Evolutionary conservation across 1,140 invertebrate genomes (phyloP), one percentile per base, ranked within the genome.

Genomic region (Drosophila baimaii): DNA sequence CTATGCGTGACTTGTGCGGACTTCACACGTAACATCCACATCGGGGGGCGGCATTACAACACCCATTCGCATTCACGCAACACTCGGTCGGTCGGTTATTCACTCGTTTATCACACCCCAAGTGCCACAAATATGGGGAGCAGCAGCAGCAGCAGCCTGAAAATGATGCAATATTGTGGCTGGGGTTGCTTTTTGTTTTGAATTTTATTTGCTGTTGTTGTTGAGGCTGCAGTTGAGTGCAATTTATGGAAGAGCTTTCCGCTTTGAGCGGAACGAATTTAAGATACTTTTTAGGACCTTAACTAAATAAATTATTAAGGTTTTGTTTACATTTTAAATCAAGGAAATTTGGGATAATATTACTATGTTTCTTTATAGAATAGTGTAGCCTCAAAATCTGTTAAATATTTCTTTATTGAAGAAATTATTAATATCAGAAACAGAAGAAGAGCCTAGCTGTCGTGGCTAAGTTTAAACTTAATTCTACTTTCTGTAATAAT

Each of bases 91-190:
- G 49, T 55, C 39, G 39, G 10, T 58, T 58, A 56, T 47, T 57
- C 65, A 37, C 43, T 64, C 54, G 52, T 68, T 70, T 71, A 71
- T 71, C 69, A 71, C 69, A 72, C 66, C 66, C 41, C 69, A 7
- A 71, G 69, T 72, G 69, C 69, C 69, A 63, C 70, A 75, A 39
- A 54, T 73, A 62, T 73, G 70, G 70, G 72, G 69, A 73, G 70
- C 70, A 77, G 56, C 25, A 58, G 44, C 63, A 73, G 66, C 66
- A 33, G 51, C 70, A 59, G 59, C 63, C 46, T 47, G 27, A 25
- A 73, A 51, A 66, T 86, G 82, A 86, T 82, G 82, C 82, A 85
- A 85, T 85, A 54, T 43, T 62, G 54, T 51, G 57, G 52, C 52
- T 76, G 71, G 66, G 62, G 79, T 73, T 64, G 81, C 55, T 65